A percentile compares a stretch with the other conserved stretches of the same genome.
phyloP scores from a whole-genome alignment of 1,140 invertebrate species.

The Rhagoletis pomonella region DNA sequence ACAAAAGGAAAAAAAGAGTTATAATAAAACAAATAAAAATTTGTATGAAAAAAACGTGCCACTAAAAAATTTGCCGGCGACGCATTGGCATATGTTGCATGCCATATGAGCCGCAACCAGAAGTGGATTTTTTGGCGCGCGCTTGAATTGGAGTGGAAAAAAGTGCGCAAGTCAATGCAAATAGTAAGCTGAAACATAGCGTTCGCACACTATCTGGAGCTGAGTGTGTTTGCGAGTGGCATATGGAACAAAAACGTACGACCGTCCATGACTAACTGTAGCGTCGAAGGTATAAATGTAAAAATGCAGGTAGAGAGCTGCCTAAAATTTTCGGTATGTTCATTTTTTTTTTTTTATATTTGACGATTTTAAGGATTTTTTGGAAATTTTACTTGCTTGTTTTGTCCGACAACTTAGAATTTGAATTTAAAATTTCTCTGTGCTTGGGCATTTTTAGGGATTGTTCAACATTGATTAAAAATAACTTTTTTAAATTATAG shows the following conservation, averaged over 20 bases:
- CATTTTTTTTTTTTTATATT: too few species aligned
- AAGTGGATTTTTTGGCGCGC: slow-evolving; percentile 20
- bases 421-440: too few species aligned
- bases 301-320: too few species aligned
- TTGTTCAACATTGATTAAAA: too few species aligned
- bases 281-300: too few species aligned
- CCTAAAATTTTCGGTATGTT: too few species aligned
- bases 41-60: neutral
- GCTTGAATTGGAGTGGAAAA: slow-evolving; percentile 45
- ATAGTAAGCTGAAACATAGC: slow-evolving; percentile 19
- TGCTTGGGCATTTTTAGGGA: too few species aligned
- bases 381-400: too few species aligned
- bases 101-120: slow-evolving; percentile 31
- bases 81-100: slow-evolving; percentile 34
- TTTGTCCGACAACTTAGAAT: too few species aligned
- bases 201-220: neutral
- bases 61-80: slow-evolving; percentile 2
- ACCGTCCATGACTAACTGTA: too few species aligned
- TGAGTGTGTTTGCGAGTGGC: neutral
- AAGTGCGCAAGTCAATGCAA: slow-evolving; percentile 49
- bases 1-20: neutral
- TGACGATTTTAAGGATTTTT: too few species aligned
- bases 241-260: neutral
- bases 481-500: too few species aligned
- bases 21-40: neutral